Base-by-base conservation (phyloP, 2,797 vertebrate species). In the Sebastes steindachneri region DNA sequence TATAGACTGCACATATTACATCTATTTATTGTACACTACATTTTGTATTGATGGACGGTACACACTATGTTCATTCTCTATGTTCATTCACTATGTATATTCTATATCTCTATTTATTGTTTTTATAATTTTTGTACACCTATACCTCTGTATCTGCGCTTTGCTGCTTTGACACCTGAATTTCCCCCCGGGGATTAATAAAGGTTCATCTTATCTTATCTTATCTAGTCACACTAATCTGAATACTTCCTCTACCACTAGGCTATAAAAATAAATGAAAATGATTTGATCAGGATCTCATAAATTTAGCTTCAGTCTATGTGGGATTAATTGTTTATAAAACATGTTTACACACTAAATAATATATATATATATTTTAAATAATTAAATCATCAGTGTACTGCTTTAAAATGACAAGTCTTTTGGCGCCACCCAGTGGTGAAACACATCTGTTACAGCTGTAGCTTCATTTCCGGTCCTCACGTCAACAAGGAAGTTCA, bases 401-500 rank as follows among this genome's bases (percentile, higher is more conserved):
- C 58, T 63, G 60, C 60, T 4, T 66, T 62, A 12, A 54, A 60
- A 59, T 3, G 4, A 28, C 4, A 0, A 25, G 21, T 15, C 0
- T 2, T 80, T 54, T 85, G 54, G 77, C 86, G 66, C 62, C 91
- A 17, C 21, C 70, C 7, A 11, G 78, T 7, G 91, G 84, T 7
- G 1, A 23, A 14, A 9, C 0, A 0, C 1, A 0, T 3, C 6
- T 21, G 14, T 15, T 57, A 9, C 88, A 62, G 3, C 41, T 17
- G 1, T 0, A 9, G 1, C 7, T 25, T 41, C 70, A 91, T 86
- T 91, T 94, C 92, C 93, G 91, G 1, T 85, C 45, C 73, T 26
- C 14, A 41, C 11, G 23, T 26, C 77, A 69, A 79, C 64, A 19
- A 77, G 88, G 90, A 92, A 88, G 85, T 84, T 5, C 9, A 19